Conservation (phyloP, 2,113 vertebrate genomes). For the Gorsachius goisagi region DNA sequence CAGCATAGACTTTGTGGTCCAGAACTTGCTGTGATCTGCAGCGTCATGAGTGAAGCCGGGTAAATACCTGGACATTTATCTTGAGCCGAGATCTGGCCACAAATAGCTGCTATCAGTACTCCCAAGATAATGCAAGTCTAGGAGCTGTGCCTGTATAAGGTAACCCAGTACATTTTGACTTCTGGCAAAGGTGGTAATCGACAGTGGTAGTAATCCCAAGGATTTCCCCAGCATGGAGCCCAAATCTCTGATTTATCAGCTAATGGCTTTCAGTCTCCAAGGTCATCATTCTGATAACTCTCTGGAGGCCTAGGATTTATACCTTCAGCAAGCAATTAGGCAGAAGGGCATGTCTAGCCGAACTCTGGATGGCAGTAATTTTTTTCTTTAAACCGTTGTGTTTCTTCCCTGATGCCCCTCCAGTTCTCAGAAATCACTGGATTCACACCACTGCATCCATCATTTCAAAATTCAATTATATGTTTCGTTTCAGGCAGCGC, state of each 20-base stretch:
- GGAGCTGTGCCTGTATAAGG: background rate
- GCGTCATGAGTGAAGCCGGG: background rate
- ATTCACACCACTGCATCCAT: background rate
- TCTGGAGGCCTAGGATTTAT: background rate
- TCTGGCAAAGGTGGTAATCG: background rate
- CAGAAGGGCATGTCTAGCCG: background rate
- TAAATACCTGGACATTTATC: background rate
- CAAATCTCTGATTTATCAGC: background rate
- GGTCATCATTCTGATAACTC: background rate
- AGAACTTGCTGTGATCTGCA: background rate
- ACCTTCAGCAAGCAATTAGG: background rate
- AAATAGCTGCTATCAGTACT: background rate
- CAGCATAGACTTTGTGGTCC: background rate
- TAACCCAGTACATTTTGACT: background rate
- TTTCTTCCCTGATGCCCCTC: background rate
- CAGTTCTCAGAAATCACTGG: background rate
- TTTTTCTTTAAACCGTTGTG: background rate
- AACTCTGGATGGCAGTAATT: background rate
- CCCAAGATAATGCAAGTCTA: background rate
- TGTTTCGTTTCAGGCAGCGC: background rate
- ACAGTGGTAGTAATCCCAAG: background rate
- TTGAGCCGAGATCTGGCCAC: background rate
- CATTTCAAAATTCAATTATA: background rate
- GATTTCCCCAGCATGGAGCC: background rate
- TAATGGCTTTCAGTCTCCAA: background rate